phyloP scores from a whole-genome alignment of 2,797 vertebrate species.

The Myotis planiceps region DNA sequence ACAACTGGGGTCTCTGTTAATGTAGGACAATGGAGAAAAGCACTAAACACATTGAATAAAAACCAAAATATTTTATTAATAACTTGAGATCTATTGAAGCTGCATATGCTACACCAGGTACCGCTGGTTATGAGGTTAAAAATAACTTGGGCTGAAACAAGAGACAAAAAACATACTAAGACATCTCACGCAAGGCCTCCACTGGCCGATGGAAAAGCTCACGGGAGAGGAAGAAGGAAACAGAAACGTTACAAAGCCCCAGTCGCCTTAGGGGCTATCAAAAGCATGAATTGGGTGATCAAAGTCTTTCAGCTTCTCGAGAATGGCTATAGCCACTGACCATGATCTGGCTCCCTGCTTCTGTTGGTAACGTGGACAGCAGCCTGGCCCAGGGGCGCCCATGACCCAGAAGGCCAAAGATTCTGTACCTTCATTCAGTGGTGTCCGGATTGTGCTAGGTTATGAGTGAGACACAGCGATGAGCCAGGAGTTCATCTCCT shows the following conservation, averaged over 20 bases:
- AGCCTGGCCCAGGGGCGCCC: background rate
- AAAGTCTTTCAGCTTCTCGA: background rate
- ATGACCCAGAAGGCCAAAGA: background rate
- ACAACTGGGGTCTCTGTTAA: background rate
- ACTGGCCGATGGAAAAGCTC: background rate
- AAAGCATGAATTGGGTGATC: background rate
- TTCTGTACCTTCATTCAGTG: background rate
- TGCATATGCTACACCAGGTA: rapidly evolving
- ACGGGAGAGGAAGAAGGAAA: background rate
- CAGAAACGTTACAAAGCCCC: background rate
- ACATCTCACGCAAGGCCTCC: background rate
- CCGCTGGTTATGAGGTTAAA: background rate
- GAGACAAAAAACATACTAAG: background rate
- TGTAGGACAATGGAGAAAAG: background rate
- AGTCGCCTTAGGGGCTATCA: rapidly evolving
- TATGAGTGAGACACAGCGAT: background rate
- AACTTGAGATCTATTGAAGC: background rate
- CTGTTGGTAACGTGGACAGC: background rate
- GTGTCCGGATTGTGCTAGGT: background rate
- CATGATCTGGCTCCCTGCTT: rapidly evolving
- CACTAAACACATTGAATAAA: background rate
- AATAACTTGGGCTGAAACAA: background rate
- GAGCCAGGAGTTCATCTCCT: background rate
- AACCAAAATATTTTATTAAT: background rate
- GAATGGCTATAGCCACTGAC: background rate